Evolutionary conservation across 2,888 invertebrate species (phyloP), one percentile per base, ranked within the genome.

Genomic region (Hylaea fasciaria): DNA sequence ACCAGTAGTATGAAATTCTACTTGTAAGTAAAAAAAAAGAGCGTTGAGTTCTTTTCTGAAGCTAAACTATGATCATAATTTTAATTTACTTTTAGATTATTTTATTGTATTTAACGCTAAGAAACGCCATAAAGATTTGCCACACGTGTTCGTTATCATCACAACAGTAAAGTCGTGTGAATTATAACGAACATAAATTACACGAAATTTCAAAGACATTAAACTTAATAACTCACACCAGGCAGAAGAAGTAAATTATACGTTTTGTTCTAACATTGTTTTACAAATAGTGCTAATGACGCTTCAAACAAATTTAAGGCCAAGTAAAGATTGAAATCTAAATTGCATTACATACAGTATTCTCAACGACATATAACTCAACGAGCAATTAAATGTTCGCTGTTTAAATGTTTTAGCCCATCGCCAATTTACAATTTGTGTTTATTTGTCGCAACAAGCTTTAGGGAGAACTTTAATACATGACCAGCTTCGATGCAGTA

Each of bases 271-370:
- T 73, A 71, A 78, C 77, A 81, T 75, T 81, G 81, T 84, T 81
- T 74, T 77, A 82, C 82, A 86, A 85, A 86, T 83, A 73, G 76
- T 73, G 68, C 78, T 85, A 85, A 85, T 81, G 78, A 80, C 71
- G 74, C 67, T 72, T 80, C 66, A 78, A 80, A 80, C 71, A 80
- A 77, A 77, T 73, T 67, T 78, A 75, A 83, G 81, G 81, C 70
- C 80, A 46, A 37, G 68, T 72, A 66, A 67, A 76, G 85, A 88
- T 87, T 77, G 70, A 66, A 74, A 87, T 86, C 86, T 83, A 76
- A 82, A 85, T 82, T 78, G 73, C 78, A 81, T 80, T 79, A 78
- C 63, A 67, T 66, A 64, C n/a, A n/a, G n/a, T n/a, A n/a, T n/a
- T n/a, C n/a, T n/a, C n/a, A n/a, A n/a, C n/a, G n/a, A n/a, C n/a